A percentile compares a stretch with the other conserved stretches of the same genome.
These are phyloP conservation scores for Proterorhinus semilunaris DNA, from an alignment of 2,113 vertebrate genomes.

Conservation along the genomic window DNA sequence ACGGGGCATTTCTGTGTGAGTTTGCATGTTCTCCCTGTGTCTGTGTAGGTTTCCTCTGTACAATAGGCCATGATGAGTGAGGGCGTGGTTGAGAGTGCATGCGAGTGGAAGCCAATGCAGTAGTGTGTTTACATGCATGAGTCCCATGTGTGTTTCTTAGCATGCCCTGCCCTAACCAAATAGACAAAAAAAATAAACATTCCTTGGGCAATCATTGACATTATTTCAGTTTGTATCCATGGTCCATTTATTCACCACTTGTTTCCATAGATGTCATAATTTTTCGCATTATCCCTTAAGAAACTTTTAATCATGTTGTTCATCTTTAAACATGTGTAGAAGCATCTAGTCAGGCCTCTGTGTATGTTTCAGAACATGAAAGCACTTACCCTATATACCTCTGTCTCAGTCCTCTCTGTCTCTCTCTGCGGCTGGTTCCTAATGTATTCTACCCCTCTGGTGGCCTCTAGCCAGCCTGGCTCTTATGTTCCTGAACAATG, in stretches of 20 bases:
- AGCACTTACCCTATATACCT: constrained; percentile 4
- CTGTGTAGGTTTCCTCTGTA: too few species aligned
- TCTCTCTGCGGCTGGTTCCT: constrained; percentile 38
- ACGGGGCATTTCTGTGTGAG: too few species aligned
- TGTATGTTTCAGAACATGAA: constrained; percentile 25
- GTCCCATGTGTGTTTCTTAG: too few species aligned
- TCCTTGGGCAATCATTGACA: too few species aligned
- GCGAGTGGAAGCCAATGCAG: too few species aligned
- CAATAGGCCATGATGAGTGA: too few species aligned
- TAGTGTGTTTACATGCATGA: too few species aligned
- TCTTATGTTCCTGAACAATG: constrained; percentile 69
- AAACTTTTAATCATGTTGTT: background rate
- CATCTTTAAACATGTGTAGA: background rate
- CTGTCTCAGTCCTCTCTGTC: constrained; percentile 19
- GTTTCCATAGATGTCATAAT: constrained; percentile 24
- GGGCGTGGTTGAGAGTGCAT: too few species aligned
- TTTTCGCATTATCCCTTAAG: background rate
- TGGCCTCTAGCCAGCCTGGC: constrained; percentile 63
- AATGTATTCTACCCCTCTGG: constrained; percentile 68
- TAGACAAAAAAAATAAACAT: too few species aligned
- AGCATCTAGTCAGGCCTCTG: constrained; percentile 5
- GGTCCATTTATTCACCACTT: constrained; percentile 13
- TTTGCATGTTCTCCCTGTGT: too few species aligned
- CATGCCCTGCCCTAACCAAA: too few species aligned
- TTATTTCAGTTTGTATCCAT: background rate